Evolutionary conservation across 1,140 invertebrate genomes (phyloP).

Genomic region (Bombus difficillimus): DNA sequence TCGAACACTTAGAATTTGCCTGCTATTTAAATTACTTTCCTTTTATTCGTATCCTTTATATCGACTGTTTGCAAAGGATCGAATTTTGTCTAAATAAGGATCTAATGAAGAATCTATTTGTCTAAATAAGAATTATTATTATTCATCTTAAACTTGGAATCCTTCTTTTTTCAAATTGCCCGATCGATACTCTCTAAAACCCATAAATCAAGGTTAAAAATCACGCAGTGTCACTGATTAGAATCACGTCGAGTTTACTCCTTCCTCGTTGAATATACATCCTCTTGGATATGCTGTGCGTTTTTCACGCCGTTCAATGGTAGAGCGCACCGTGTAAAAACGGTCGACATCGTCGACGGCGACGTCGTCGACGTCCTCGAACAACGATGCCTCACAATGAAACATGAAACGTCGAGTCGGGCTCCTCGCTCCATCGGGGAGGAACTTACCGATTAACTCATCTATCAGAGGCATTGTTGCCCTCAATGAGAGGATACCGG

Average conservation of each 20-base stretch:
- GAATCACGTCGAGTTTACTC: not conserved
- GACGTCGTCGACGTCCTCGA: constrained; percentile 43
- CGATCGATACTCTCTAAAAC: not conserved
- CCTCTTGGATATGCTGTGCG: not conserved
- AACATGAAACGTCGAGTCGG: constrained; percentile 74
- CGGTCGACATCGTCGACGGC: constrained; percentile 32
- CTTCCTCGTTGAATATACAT: constrained; percentile 23
- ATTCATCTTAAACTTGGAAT: not conserved
- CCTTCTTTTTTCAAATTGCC: no score
- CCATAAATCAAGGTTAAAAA: not conserved
- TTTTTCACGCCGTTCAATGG: not conserved
- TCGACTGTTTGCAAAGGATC: not conserved
- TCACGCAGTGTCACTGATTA: no score
- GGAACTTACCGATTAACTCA: constrained; percentile 83
- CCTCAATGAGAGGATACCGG: constrained; percentile 80
- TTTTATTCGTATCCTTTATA: not conserved
- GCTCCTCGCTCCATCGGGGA: constrained; percentile 67
- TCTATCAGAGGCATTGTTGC: constrained; percentile 81
- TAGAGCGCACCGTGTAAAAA: constrained; percentile 6
- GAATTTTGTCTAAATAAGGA: not conserved
- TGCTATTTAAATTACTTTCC: no score
- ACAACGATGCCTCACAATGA: constrained; percentile 70
- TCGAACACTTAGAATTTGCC: not conserved
- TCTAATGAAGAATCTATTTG: not conserved
- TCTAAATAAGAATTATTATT: not conserved